Evolutionary conservation across 2,113 vertebrate species (phyloP).

Genomic region (Acrocephalus arundinaceus): DNA sequence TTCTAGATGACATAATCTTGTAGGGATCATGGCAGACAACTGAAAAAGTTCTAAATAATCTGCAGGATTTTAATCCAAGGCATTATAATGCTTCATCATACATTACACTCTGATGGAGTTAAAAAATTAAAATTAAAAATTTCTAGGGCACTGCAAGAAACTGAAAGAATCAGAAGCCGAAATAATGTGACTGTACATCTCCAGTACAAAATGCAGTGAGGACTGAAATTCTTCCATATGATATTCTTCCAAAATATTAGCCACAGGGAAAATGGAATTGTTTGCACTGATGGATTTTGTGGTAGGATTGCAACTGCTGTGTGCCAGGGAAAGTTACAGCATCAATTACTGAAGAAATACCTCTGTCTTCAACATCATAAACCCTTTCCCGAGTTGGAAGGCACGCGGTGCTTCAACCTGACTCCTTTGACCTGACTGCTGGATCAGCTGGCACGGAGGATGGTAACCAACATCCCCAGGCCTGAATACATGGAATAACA

Average conservation of each 20-base stretch:
- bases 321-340: neutral
- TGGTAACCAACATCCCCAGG: neutral
- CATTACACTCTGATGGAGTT: neutral
- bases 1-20: neutral
- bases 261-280: neutral
- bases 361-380: neutral
- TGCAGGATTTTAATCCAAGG: neutral
- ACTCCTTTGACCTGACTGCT: neutral
- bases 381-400: too few species aligned
- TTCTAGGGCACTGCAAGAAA: neutral
- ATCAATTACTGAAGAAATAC: accelerated
- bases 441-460: neutral
- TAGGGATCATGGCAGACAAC: neutral
- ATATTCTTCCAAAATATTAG: neutral
- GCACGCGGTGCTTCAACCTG: accelerated
- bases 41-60: neutral
- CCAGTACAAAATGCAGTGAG: neutral
- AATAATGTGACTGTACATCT: neutral
- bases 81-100: neutral
- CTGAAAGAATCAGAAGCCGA: neutral
- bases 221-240: neutral
- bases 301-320: neutral
- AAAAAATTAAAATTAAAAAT: neutral
- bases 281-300: neutral
- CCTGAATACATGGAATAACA: neutral